These are phyloP conservation scores for Brachyistius frenatus DNA, from an alignment of 2,113 vertebrate species.

Conservation along the genomic window DNA sequence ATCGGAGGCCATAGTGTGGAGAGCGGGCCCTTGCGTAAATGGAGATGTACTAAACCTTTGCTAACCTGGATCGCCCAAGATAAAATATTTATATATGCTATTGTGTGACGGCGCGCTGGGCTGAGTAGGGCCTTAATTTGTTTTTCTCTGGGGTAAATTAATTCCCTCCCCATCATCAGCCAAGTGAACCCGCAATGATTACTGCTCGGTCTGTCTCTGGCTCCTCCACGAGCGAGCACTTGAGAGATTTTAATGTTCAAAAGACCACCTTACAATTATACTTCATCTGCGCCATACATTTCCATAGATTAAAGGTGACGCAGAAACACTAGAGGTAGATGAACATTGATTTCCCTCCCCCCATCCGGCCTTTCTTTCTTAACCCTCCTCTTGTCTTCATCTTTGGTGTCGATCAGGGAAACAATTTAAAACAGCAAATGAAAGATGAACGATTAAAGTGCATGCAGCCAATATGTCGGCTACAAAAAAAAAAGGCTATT, in stretches of 20 bases:
- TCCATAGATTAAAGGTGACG: constrained; percentile 85
- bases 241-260: constrained; percentile 81
- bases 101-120: constrained; percentile 79
- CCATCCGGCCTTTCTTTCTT: constrained; percentile 23
- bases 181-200: constrained; percentile 77
- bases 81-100: constrained; percentile 90
- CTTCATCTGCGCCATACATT: constrained; percentile 83
- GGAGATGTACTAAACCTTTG: constrained; percentile 86
- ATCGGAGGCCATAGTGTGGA: constrained; percentile 71
- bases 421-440: constrained; percentile 40
- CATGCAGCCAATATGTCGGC: too few relatives aligned
- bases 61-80: constrained; percentile 84
- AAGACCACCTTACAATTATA: constrained; percentile 84
- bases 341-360: constrained; percentile 32
- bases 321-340: constrained; percentile 62
- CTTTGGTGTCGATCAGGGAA: constrained; percentile 27
- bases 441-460: constrained; percentile 29
- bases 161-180: constrained; percentile 84
- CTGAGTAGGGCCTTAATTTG: constrained; percentile 83
- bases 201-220: constrained; percentile 63
- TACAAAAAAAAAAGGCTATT: constrained; percentile 34
- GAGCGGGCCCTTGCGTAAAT: constrained; percentile 83
- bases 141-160: constrained; percentile 85
- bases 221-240: constrained; percentile 76
- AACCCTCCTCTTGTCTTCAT: constrained; percentile 28